Percentiles rank a stretch among this genome's conserved stretches.
Conservation (phyloP, 2,888 invertebrate genomes). For the Cordilura impudica region DNA sequence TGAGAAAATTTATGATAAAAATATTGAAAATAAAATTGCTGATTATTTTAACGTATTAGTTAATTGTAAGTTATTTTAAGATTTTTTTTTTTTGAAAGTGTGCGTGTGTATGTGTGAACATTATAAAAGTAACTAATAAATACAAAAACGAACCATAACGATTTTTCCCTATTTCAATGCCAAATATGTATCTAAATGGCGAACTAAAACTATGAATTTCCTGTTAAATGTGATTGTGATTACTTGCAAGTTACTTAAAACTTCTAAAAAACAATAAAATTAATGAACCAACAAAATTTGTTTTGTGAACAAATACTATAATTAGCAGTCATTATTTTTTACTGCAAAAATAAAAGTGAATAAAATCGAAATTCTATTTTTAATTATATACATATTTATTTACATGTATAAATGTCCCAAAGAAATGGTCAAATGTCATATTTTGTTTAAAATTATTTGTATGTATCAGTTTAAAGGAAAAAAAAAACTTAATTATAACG, state of each 20-base stretch:
- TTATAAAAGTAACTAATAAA: background rate
- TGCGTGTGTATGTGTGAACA: background rate
- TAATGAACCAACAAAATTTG: background rate
- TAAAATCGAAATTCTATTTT: background rate
- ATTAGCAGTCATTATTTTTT: background rate
- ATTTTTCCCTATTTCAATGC: slow-evolving; percentile 51
- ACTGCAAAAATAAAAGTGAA: slow-evolving; percentile 1
- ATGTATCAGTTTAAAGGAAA: slow-evolving; percentile 12
- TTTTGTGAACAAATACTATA: background rate
- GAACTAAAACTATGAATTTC: background rate
- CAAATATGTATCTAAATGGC: slow-evolving; percentile 34
- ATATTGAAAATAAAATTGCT: background rate
- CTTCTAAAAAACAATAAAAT: slow-evolving; percentile 3
- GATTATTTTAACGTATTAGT: background rate
- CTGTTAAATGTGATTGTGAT: background rate
- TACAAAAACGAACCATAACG: slow-evolving; percentile 30
- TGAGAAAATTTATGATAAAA: slow-evolving; percentile 13
- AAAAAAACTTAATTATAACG: slow-evolving; percentile 66
- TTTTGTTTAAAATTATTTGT: background rate
- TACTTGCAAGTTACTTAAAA: slow-evolving; percentile 31
- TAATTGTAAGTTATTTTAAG: background rate
- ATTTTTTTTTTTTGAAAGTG: background rate
- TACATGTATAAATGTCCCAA: background rate
- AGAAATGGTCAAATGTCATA: slow-evolving; percentile 4
- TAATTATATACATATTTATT: background rate